phyloP scores from a whole-genome alignment of 1,140 invertebrate species.

The Maconellicoccus hirsutus region DNA sequence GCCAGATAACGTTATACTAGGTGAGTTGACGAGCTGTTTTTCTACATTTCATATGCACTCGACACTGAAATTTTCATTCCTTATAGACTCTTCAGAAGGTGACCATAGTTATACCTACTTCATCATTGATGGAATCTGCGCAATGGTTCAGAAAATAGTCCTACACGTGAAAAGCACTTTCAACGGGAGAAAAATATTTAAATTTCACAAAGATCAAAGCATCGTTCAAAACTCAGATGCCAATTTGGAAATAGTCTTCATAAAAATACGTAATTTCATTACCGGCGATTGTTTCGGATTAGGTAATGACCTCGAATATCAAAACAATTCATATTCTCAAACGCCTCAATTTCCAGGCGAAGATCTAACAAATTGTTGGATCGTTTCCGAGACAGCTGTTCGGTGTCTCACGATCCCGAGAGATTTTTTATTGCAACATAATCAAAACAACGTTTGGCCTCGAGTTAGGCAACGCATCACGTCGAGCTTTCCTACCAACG shows the following conservation, averaged over 20 bases:
- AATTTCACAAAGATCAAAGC: constrained; percentile 36
- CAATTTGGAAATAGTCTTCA: constrained; percentile 34
- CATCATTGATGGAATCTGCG: constrained; percentile 45
- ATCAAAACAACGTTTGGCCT: constrained; percentile 49
- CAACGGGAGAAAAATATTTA: constrained; percentile 31
- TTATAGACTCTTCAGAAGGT: constrained; percentile 43
- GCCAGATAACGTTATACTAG: constrained; percentile 38
- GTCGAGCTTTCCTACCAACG: constrained; percentile 43
- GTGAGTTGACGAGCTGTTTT: constrained; percentile 4
- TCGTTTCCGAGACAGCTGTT: constrained; percentile 42
- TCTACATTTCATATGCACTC: no score
- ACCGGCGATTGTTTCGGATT: constrained; percentile 36
- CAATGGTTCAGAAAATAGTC: constrained; percentile 46
- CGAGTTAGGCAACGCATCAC: constrained; percentile 46
- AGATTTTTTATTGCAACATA: constrained; percentile 47
- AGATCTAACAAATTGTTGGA: constrained; percentile 44
- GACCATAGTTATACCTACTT: constrained; percentile 51
- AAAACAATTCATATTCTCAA: neutral
- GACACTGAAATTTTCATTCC: no score
- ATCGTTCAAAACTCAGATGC: constrained; percentile 24
- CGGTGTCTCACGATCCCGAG: constrained; percentile 47
- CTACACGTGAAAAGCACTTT: constrained; percentile 31
- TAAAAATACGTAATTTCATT: constrained; percentile 35
- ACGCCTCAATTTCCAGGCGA: constrained; percentile 38
- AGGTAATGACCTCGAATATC: constrained; percentile 29